A percentile compares a stretch with the other conserved stretches of the same genome.
phyloP scores from a whole-genome alignment of 2,113 vertebrate species.

The Ciconia stormi region DNA sequence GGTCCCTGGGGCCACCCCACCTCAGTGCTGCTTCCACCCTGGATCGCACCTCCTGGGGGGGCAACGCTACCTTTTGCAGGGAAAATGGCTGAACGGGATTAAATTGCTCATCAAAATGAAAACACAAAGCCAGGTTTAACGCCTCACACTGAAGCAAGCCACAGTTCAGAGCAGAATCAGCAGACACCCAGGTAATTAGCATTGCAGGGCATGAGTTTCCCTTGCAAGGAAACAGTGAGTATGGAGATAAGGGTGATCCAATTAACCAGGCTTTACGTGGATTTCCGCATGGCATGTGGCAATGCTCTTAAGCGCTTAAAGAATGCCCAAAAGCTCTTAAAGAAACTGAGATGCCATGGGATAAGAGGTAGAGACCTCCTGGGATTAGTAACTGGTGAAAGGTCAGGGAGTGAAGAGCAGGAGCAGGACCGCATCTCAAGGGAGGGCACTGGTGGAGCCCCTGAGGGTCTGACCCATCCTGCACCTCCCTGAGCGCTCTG shows the following conservation, averaged over 20 bases:
- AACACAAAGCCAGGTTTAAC: not conserved
- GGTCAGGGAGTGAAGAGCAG: not conserved
- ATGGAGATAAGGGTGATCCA: slow-evolving; percentile 23
- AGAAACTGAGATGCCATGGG: not conserved
- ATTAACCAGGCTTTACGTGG: not conserved
- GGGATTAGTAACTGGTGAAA: not conserved
- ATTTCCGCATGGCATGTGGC: slow-evolving; percentile 16
- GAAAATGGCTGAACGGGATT: not conserved
- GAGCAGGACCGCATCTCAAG: not conserved
- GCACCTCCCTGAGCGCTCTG: not conserved
- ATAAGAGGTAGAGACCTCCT: not conserved
- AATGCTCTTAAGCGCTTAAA: slow-evolving; percentile 47
- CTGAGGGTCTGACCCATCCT: not conserved
- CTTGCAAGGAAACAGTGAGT: not conserved
- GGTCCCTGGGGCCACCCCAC: not conserved
- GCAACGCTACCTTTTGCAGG: not conserved
- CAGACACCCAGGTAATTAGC: not conserved
- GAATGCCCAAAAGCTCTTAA: slow-evolving; percentile 28
- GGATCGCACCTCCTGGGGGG: not conserved
- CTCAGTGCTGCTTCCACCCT: not conserved
- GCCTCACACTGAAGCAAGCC: not conserved
- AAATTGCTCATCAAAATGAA: not conserved
- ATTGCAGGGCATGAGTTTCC: not conserved
- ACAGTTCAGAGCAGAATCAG: not conserved
- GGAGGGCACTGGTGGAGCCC: not conserved